Conservation (phyloP, 2,113 vertebrate genomes). For the Chaetops frenatus region DNA sequence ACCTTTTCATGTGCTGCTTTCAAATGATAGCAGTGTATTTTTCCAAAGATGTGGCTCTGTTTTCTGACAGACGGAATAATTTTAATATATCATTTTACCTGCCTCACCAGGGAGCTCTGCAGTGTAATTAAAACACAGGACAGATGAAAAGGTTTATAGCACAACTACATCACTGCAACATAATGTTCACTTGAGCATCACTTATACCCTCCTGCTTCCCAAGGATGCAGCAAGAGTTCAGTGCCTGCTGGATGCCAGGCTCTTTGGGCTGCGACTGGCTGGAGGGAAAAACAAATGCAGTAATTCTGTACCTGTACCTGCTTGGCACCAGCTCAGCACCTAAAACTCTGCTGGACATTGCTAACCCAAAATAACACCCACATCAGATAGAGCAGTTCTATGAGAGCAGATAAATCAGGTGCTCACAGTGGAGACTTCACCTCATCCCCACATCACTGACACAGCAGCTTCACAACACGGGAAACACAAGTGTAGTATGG, state of each 20-base stretch:
- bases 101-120: neutral
- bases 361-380: neutral
- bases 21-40: neutral
- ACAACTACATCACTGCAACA: neutral
- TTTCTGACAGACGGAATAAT: neutral
- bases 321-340: neutral
- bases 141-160: neutral
- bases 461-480: neutral
- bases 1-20: neutral
- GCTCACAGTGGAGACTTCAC: neutral
- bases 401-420: neutral
- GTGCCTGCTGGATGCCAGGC: neutral
- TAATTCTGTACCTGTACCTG: neutral
- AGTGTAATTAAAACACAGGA: neutral
- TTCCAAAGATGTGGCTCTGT: neutral
- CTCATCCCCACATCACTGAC: neutral
- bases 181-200: neutral
- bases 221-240: neutral
- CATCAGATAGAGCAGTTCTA: neutral
- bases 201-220: neutral
- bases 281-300: neutral
- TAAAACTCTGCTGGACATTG: neutral
- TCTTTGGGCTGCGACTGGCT: neutral
- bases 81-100: neutral
- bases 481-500: neutral